Base-by-base conservation (phyloP, 2,113 vertebrate species). In the Colossoma macropomum region DNA sequence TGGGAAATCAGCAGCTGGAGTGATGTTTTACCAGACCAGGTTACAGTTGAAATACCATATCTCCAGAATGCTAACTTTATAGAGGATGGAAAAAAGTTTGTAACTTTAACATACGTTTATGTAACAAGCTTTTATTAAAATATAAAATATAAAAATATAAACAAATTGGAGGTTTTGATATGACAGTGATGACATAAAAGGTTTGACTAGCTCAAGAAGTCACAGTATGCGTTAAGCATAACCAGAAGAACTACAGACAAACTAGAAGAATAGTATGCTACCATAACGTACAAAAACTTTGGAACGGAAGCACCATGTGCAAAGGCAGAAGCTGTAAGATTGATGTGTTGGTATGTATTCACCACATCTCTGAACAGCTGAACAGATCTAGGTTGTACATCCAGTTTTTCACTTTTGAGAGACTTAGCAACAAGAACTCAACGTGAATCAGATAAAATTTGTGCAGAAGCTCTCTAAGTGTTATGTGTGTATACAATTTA, bases 1-100 rank as follows among this genome's bases (percentile, higher is more conserved):
- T 6, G 21, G 4, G 59, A 52, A 50, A 81, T 48, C 70, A 66
- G 48, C 71, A 75, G 45, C 80, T 45, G 48, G 60, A 50, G 27
- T 38, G 60, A 60, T 74, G 52, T 60, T 80, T 56, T 60, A 32
- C 52, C 19, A 1, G 32, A n/a, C 41, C 32, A 69, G 17, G n/a
- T 38, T 69, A 38, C 65, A 59, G 41, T 45, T 45, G 41, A 45
- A 45, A 59, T 23, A 59, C 21, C 12, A 9, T 21, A 56, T 59
- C 23, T 23, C 23, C 23, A 59, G n/a, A 59, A 23, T n/a, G 8
- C 21, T 23, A 59, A 59, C 56, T 59, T 59, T 59, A 59, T 59
- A 8, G 21, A 59, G 56, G 56, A 59, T 3, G 16, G 13, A n/a
- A n/a, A 59, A 59, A 59, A 11, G 41, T 45, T 45, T 6, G 56